A percentile compares a stretch with the other conserved stretches of the same genome.
These are phyloP conservation scores for Apamea sordens DNA, from an alignment of 2,888 invertebrate species.

Conservation along the genomic window DNA sequence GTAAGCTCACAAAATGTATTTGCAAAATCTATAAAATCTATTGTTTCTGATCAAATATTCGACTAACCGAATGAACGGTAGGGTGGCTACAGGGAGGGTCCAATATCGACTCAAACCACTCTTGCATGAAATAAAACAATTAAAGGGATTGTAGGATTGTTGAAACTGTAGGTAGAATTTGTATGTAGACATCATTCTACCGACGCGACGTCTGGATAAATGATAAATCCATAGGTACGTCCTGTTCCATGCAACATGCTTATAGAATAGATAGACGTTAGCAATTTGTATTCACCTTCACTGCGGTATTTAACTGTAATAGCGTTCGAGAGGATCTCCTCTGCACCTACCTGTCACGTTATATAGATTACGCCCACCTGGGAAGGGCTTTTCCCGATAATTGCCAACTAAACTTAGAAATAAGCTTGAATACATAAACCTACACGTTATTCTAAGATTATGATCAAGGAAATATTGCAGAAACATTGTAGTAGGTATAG, in stretches of 20 bases:
- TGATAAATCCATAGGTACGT: constrained; percentile 37
- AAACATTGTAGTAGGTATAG: neutral
- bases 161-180: constrained; percentile 24
- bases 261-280: constrained; percentile 47
- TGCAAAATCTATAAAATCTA: constrained; percentile 29
- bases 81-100: constrained; percentile 31
- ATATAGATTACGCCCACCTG: constrained; percentile 33
- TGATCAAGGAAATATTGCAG: constrained; percentile 4
- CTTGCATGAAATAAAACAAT: constrained; percentile 51
- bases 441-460: neutral
- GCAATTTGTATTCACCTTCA: constrained; percentile 66
- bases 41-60: constrained; percentile 39
- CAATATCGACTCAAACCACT: constrained; percentile 25
- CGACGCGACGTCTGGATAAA: constrained; percentile 24
- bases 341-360: constrained; percentile 34
- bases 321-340: constrained; percentile 44
- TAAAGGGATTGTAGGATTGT: constrained; percentile 42
- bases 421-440: constrained; percentile 23
- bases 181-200: constrained; percentile 18
- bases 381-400: constrained; percentile 45
- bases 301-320: constrained; percentile 60
- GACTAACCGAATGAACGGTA: constrained; percentile 25
- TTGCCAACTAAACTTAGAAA: constrained; percentile 44
- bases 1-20: constrained; percentile 18
- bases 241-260: constrained; percentile 31